Evolutionary conservation across 92 coral and sea anemone genomes (phyloP).

Genomic region (Phenganax subtilis): DNA sequence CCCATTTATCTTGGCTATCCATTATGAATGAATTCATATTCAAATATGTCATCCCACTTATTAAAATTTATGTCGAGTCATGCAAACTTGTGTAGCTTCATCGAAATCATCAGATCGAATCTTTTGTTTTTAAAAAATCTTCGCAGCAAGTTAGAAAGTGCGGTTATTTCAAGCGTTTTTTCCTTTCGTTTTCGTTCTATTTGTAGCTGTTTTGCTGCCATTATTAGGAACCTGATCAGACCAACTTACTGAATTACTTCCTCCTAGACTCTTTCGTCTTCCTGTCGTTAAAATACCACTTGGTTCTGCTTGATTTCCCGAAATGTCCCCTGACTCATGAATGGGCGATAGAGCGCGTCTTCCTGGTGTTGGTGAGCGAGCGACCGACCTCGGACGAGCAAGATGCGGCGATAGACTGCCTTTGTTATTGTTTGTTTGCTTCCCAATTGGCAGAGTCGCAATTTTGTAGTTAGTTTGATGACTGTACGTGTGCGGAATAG

Average conservation of each 20-base stretch:
- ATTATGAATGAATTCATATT: conserved; percentile 33
- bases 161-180: conserved; percentile 50
- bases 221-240: conserved; percentile 68
- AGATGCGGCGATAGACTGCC: conserved; percentile 35
- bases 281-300: conserved; percentile 68
- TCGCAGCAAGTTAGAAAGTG: neutral
- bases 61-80: conserved; percentile 42
- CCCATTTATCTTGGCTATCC: conserved; percentile 22
- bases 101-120: conserved; percentile 11
- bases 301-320: conserved; percentile 52
- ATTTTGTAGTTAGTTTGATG: conserved; percentile 92
- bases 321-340: conserved; percentile 63
- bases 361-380: conserved; percentile 78
- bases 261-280: conserved; percentile 68
- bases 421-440: conserved; percentile 64
- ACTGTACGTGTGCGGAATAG: conserved; percentile 53
- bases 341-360: conserved; percentile 90
- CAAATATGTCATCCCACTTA: conserved; percentile 29
- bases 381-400: conserved; percentile 52
- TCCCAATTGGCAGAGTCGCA: conserved; percentile 93
- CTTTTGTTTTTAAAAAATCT: neutral
- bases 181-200: neutral
- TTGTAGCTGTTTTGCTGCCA: neutral
- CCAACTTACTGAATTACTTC: conserved; percentile 93
- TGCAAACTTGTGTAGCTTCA: neutral